Evolutionary conservation across 1,140 invertebrate genomes (phyloP).

Genomic region (Theocolax elegans): DNA sequence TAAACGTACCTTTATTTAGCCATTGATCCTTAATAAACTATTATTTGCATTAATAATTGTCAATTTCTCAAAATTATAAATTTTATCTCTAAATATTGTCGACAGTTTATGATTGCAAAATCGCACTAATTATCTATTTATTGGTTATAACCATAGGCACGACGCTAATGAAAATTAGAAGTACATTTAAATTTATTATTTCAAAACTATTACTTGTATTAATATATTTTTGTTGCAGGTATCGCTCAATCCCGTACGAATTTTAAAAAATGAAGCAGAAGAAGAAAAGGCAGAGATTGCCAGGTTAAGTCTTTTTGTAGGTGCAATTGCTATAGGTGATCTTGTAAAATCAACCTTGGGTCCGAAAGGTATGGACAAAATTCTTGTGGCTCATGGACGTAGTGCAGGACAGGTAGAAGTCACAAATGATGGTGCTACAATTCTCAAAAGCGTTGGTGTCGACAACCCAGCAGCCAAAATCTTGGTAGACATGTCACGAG

Average conservation of each 20-base stretch:
- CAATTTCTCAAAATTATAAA: background rate
- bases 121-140: no score
- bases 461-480: constrained; percentile 99
- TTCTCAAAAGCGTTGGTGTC: constrained; percentile 95
- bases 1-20: background rate
- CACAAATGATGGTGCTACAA: constrained; percentile 99
- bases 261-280: constrained; percentile 95
- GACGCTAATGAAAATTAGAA: background rate
- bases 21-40: no score
- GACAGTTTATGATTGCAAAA: no score
- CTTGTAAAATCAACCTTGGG: constrained; percentile 98
- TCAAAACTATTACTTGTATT: background rate
- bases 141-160: constrained; percentile 29
- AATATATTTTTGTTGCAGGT: constrained; percentile 69
- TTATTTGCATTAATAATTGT: background rate
- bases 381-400: constrained; percentile 87
- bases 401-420: constrained; percentile 91
- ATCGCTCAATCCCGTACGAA: constrained; percentile 92
- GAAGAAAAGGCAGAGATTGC: constrained; percentile 98
- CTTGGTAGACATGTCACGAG: constrained; percentile 97
- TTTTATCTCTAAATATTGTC: no score
- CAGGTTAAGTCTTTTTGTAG: constrained; percentile 95
- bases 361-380: constrained; percentile 99
- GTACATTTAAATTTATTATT: background rate
- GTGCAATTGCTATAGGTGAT: constrained; percentile 98